These are phyloP conservation scores for Ischnus inquisitorius DNA, from an alignment of 2,888 invertebrate species.

Conservation along the genomic window DNA sequence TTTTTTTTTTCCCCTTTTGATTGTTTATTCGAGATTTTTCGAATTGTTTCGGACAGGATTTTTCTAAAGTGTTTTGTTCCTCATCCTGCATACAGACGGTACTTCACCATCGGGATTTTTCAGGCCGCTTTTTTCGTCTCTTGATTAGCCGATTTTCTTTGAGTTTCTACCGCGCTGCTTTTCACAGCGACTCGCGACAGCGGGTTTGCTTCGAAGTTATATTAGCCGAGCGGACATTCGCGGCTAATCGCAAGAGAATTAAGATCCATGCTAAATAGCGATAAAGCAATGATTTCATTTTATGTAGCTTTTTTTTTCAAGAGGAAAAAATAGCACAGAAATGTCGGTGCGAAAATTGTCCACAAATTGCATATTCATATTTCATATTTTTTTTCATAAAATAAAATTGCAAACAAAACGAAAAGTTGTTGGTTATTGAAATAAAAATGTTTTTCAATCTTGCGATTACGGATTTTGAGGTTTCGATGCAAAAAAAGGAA, in stretches of 20 bases:
- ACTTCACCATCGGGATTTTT: background rate
- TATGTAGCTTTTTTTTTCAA: background rate
- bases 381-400: too few species aligned
- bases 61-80: background rate
- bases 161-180: background rate
- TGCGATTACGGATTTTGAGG: too few species aligned
- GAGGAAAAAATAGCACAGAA: conserved; percentile 40
- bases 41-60: background rate
- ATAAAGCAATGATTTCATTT: too few species aligned
- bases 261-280: background rate
- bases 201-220: background rate
- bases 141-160: conserved; percentile 3
- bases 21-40: background rate
- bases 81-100: conserved; percentile 3
- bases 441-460: too few species aligned
- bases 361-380: too few species aligned
- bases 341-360: too few species aligned
- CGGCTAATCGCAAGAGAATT: background rate
- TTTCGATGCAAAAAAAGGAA: too few species aligned
- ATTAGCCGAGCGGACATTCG: background rate
- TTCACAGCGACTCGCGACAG: background rate
- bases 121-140: background rate
- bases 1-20: background rate
- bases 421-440: too few species aligned
- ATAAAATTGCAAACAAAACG: too few species aligned